A percentile compares a stretch with the other conserved stretches of the same genome.
Conservation (phyloP, 1,140 invertebrate species). For the Apolygus lucorum region DNA sequence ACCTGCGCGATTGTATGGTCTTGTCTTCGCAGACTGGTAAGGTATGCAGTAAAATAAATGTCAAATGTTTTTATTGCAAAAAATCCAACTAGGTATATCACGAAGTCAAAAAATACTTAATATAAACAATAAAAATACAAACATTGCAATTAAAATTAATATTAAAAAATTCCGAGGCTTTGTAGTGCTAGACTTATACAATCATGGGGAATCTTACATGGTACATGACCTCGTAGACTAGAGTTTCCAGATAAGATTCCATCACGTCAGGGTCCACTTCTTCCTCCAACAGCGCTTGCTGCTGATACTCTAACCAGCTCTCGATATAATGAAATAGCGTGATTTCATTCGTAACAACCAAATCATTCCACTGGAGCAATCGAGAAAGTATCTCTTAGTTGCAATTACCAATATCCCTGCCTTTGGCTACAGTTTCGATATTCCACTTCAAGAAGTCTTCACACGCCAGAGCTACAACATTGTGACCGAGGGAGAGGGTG, state of each 20-base stretch:
- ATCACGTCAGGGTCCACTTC: conserved; percentile 41
- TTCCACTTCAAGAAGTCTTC: conserved; percentile 88
- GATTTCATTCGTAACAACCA: conserved; percentile 86
- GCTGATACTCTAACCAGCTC: conserved; percentile 58
- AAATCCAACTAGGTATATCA: no score
- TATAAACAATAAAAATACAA: no score
- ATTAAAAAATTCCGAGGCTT: no score
- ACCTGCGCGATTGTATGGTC: no score
- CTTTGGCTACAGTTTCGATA: conserved; percentile 69
- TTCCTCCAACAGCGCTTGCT: conserved; percentile 47
- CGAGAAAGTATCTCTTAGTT: conserved; percentile 69
- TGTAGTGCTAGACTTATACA: no score
- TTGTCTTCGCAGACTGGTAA: no score
- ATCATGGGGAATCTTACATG: conserved; percentile 88
- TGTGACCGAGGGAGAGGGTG: conserved; percentile 70
- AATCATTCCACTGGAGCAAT: conserved; percentile 70
- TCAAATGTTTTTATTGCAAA: no score
- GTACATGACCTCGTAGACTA: conserved; percentile 64
- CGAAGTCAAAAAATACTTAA: no score
- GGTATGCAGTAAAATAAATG: no score
- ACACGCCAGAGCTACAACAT: conserved; percentile 61
- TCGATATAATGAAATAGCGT: conserved; percentile 65
- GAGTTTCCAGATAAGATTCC: conserved; percentile 50
- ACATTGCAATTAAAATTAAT: no score
- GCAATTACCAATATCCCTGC: conserved; percentile 70